Evolutionary conservation across 64 coral and sea anemone genomes (phyloP).

Genomic region (Pachyseris speciosa): DNA sequence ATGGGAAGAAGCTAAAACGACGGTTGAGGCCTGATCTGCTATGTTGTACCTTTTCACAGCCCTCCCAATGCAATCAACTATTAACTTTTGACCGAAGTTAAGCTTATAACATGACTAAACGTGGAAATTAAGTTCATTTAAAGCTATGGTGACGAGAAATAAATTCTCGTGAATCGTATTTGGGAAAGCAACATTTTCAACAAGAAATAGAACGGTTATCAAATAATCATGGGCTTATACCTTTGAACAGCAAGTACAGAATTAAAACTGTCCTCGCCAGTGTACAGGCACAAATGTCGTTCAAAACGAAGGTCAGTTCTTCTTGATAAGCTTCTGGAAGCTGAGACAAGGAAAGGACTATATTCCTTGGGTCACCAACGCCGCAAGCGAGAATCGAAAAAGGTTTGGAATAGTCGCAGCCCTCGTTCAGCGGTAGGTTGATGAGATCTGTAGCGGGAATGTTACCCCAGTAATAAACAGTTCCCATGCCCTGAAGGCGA

Average conservation of each 20-base stretch:
- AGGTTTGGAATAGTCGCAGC: slow-evolving; percentile 4
- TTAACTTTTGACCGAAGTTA: no score
- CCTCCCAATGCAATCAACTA: no score
- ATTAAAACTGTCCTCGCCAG: slow-evolving; percentile 68
- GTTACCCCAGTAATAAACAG: slow-evolving; percentile 70
- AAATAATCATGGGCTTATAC: no score
- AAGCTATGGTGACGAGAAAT: no score
- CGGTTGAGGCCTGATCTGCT: no score
- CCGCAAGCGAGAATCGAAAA: slow-evolving; percentile 47
- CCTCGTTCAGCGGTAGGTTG: slow-evolving; percentile 63
- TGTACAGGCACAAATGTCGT: slow-evolving; percentile 62
- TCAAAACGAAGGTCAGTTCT: slow-evolving; percentile 51
- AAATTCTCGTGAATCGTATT: no score
- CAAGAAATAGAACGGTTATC: no score
- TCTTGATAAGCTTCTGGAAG: slow-evolving; percentile 45
- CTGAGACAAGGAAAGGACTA: slow-evolving; percentile 17
- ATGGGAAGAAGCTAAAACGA: no score
- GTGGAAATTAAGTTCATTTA: no score
- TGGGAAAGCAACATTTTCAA: no score
- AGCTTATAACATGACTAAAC: no score
- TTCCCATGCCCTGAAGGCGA: not conserved
- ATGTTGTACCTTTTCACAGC: no score
- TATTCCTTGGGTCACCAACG: slow-evolving; percentile 58
- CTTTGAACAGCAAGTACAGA: slow-evolving; percentile 57
- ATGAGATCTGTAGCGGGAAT: slow-evolving; percentile 43